Base-by-base conservation (phyloP, 2,888 invertebrate species). In the Siphlonurus alternatus region DNA sequence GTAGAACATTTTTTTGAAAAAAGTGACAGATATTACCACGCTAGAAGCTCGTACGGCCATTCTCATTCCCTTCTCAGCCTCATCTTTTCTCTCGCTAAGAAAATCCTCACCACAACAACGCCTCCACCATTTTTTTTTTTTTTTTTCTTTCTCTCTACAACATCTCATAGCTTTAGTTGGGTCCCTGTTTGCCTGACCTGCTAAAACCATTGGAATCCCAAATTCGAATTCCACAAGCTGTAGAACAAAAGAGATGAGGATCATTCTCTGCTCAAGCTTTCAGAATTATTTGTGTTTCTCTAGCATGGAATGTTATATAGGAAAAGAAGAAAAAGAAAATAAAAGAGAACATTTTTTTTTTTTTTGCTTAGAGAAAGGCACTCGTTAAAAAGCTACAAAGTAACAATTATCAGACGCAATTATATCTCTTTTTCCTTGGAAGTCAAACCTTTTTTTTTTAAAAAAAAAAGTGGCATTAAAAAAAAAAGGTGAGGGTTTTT, bases 11-110 rank as follows among this genome's bases (percentile, higher is more conserved):
- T 38, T 38, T 38, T 38, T 67, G 65, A 65, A 56, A 56, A 56
- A 67, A 67, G 66, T 67, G 67, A 67, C 67, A 67, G 66, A 66
- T 67, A 67, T 67, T 67, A 65, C 67, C 38, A 10, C 7, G 38
- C 15, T 38, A n/a, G n/a, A n/a, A n/a, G n/a, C n/a, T n/a, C n/a
- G n/a, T n/a, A n/a, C n/a, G n/a, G n/a, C n/a, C n/a, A n/a, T 64
- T 62, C 61, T 23, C 62, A 65, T 56, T 63, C 61, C 66, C 66
- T 59, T 62, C 61, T 38, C 38, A 10, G 15, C 15, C 38, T 5
- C 38, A 10, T 38, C 38, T 38, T 38, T 38, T 10, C 15, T 38
- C n/a, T n/a, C n/a, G n/a, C n/a, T n/a, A n/a, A n/a, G n/a, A n/a
- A n/a, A n/a, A n/a, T n/a, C n/a, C n/a, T n/a, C n/a, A n/a, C n/a